Conservation (phyloP, 1,140 invertebrate genomes). For the Magallana ariakensis region DNA sequence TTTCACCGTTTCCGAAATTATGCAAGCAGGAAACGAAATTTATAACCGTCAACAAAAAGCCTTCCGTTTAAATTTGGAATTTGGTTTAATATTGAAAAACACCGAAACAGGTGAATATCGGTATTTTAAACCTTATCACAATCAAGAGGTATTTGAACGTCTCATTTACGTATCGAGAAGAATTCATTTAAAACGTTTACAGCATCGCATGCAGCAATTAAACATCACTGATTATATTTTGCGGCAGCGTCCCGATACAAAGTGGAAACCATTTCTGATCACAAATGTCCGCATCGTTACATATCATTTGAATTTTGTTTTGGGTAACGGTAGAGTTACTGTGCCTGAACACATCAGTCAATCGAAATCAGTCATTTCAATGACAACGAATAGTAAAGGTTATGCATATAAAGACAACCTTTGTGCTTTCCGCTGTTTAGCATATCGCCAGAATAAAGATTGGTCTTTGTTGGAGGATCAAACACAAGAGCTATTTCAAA, state of each 20-base stretch:
- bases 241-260: conserved; percentile 30
- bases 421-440: conserved; percentile 48
- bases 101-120: conserved; percentile 50
- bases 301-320: conserved; percentile 11
- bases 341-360: neutral
- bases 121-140: conserved; percentile 45
- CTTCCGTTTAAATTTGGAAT: conserved; percentile 46
- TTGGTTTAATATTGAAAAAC: conserved; percentile 39
- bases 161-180: conserved; percentile 40
- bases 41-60: conserved; percentile 42
- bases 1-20: conserved; percentile 36
- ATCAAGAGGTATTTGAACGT: conserved; percentile 42
- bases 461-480: conserved; percentile 47
- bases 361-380: neutral
- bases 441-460: conserved; percentile 38
- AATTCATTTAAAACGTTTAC: conserved; percentile 27
- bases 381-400: neutral
- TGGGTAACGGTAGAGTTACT: neutral
- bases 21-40: conserved; percentile 33
- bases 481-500: conserved; percentile 56
- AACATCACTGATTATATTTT: conserved; percentile 41
- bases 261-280: conserved; percentile 47
- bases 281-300: conserved; percentile 17
- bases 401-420: neutral
- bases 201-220: neutral